Conservation (phyloP, 1,140 invertebrate species). For the Hylyphantes graminicola region DNA sequence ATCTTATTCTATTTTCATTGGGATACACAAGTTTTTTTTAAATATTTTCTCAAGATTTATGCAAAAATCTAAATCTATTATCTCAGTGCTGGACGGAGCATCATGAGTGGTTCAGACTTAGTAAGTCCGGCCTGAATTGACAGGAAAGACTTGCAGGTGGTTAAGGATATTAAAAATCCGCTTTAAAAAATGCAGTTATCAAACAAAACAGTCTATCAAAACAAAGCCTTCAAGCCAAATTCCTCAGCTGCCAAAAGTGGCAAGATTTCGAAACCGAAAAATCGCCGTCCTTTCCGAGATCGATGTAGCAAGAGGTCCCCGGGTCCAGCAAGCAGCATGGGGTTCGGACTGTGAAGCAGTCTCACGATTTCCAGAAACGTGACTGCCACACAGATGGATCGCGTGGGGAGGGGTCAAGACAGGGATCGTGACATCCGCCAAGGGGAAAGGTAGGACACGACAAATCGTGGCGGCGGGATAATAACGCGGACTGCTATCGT, state of each 20-base stretch:
- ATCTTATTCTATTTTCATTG: too few species aligned
- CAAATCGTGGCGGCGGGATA: neutral
- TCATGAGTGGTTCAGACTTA: too few species aligned
- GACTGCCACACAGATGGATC: constrained; percentile 32
- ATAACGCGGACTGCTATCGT: too few species aligned
- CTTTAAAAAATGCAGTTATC: too few species aligned
- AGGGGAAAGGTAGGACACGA: constrained; percentile 9
- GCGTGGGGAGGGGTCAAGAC: neutral
- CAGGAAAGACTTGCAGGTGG: too few species aligned
- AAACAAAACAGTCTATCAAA: neutral
- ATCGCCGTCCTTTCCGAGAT: neutral
- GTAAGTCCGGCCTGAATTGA: too few species aligned
- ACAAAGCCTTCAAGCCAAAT: neutral
- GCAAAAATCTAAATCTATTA: too few species aligned
- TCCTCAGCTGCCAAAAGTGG: constrained; percentile 2
- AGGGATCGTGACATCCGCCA: constrained; percentile 9
- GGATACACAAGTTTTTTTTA: too few species aligned
- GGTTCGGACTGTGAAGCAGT: constrained; percentile 8
- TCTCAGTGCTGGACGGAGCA: too few species aligned
- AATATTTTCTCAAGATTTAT: too few species aligned
- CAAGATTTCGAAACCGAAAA: neutral
- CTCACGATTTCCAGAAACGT: constrained; percentile 34
- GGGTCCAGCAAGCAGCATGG: constrained; percentile 8
- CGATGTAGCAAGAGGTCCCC: neutral
- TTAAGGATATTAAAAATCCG: too few species aligned